Percentiles rank a stretch among this genome's conserved stretches.
These are phyloP conservation scores for Parambassis ranga DNA, from an alignment of 2,797 vertebrate species.

Conservation along the genomic window DNA sequence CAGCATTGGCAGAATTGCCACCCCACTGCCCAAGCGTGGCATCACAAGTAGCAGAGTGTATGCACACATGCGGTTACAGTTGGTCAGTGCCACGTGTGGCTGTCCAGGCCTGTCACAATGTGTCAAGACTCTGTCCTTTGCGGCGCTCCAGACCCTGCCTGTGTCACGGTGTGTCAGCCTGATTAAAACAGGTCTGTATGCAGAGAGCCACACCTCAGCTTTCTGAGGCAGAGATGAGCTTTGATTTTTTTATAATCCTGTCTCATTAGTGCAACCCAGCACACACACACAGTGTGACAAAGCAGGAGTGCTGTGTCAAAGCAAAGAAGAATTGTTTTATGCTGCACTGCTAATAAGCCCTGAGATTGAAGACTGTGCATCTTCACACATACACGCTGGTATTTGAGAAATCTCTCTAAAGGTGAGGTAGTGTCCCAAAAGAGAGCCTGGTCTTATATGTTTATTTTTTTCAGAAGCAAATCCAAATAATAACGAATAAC, in stretches of 20 bases:
- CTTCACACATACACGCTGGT: neutral
- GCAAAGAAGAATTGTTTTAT: conserved; percentile 45
- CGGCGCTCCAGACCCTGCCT: conserved; percentile 44
- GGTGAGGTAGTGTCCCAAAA: neutral
- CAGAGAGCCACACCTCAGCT: conserved; percentile 59
- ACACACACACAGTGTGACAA: conserved; percentile 68
- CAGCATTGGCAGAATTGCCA: conserved; percentile 59
- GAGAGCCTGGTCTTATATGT: neutral
- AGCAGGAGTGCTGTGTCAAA: conserved; percentile 52
- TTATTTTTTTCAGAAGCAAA: no score
- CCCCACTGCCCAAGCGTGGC: conserved; percentile 40
- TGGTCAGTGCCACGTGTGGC: conserved; percentile 54
- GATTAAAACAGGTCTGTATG: conserved; percentile 65
- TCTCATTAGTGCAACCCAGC: conserved; percentile 55
- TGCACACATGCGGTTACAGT: conserved; percentile 32
- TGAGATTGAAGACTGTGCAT: conserved; percentile 15
- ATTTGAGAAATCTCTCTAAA: conserved; percentile 1
- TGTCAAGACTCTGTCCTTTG: conserved; percentile 53
- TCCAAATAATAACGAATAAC: neutral
- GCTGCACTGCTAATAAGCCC: conserved; percentile 45
- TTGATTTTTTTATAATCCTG: conserved; percentile 78
- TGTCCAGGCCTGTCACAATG: conserved; percentile 57
- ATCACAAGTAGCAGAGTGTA: conserved; percentile 40
- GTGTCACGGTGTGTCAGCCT: conserved; percentile 66
- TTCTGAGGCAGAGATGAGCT: conserved; percentile 60